phyloP scores from a whole-genome alignment of 1,140 invertebrate genomes.

The Ganaspis sp. region DNA sequence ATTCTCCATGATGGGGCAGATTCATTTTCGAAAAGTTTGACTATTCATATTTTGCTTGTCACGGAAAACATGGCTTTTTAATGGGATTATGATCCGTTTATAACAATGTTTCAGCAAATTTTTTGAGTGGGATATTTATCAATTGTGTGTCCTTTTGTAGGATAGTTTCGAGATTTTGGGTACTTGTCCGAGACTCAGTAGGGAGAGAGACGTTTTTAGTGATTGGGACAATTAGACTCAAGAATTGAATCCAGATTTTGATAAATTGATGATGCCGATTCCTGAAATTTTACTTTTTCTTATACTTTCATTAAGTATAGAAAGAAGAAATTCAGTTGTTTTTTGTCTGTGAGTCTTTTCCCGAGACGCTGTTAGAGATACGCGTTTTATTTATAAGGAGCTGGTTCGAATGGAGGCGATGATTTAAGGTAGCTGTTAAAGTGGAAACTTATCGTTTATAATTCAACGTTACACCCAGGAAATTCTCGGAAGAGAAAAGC shows the following conservation, averaged over 20 bases:
- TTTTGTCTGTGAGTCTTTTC: not conserved
- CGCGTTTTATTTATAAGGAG: not conserved
- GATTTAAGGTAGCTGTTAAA: constrained; percentile 20
- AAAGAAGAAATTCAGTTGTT: not conserved
- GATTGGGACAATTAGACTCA: no score
- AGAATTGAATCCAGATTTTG: no score
- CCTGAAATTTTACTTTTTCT: no score
- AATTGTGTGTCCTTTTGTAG: no score
- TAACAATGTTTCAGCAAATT: not conserved
- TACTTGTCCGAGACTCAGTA: no score
- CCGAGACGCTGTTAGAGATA: not conserved
- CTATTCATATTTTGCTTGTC: not conserved
- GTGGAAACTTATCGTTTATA: constrained; percentile 7
- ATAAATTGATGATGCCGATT: no score
- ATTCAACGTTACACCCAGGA: not conserved
- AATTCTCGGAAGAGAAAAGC: not conserved
- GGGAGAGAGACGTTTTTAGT: no score
- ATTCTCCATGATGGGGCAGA: not conserved
- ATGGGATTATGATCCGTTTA: not conserved
- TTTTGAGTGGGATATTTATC: not conserved
- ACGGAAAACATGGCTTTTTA: not conserved
- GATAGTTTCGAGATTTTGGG: no score
- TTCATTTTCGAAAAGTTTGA: not conserved
- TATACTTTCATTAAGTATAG: no score
- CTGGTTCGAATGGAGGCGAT: not conserved